These are phyloP conservation scores for Molanna angustata DNA, from an alignment of 2,888 invertebrate species.

Conservation along the genomic window DNA sequence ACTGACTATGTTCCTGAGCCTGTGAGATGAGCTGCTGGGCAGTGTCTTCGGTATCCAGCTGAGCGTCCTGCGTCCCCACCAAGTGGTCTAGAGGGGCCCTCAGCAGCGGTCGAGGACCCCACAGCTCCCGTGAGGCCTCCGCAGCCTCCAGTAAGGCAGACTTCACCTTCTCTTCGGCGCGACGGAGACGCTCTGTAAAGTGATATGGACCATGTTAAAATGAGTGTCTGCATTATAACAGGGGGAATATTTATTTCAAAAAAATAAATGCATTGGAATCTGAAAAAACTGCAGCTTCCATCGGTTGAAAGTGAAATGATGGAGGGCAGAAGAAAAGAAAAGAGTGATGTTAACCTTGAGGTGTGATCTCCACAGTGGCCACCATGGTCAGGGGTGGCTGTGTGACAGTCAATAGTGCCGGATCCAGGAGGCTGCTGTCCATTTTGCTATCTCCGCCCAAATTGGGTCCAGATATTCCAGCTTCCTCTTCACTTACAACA, in stretches of 20 bases:
- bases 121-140: conserved; percentile 38
- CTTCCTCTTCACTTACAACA: conserved; percentile 25
- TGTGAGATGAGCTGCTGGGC: conserved; percentile 41
- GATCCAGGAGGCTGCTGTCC: conserved; percentile 21
- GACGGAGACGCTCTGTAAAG: conserved; percentile 45
- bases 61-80: background rate
- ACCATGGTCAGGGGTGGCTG: conserved; percentile 20
- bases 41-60: background rate
- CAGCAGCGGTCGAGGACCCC: background rate
- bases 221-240: too few relatives aligned
- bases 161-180: conserved; percentile 44
- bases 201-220: too few relatives aligned
- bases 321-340: too few relatives aligned
- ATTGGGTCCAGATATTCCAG: conserved; percentile 12
- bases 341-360: conserved; percentile 22
- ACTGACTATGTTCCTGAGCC: conserved; percentile 47
- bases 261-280: too few relatives aligned
- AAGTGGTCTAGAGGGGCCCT: background rate
- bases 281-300: too few relatives aligned
- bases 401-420: conserved; percentile 20
- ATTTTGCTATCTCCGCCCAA: background rate
- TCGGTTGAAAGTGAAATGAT: too few relatives aligned
- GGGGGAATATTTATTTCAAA: too few relatives aligned
- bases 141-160: conserved; percentile 39
- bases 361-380: conserved; percentile 26